A percentile compares a stretch with the other conserved stretches of the same genome.
Evolutionary conservation across 1,140 invertebrate species (phyloP).

Genomic region (Zaprionus nigranus): DNA sequence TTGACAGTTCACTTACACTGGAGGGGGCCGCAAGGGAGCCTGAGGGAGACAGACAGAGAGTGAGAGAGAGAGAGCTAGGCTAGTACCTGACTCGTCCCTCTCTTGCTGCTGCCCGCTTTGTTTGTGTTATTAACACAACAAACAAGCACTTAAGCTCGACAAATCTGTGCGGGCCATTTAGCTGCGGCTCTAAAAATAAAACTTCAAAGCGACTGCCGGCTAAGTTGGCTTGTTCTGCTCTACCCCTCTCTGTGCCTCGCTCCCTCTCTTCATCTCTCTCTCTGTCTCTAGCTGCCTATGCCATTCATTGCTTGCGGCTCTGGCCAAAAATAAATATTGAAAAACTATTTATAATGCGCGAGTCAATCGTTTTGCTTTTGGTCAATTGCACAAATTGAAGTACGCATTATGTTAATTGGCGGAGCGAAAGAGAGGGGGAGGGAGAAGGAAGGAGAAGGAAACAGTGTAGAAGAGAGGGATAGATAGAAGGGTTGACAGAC

Average conservation of each 20-base stretch:
- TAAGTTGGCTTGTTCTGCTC: constrained; percentile 1
- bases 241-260: background rate
- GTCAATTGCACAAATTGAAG: constrained; percentile 57
- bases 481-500: background rate
- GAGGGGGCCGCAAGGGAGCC: background rate
- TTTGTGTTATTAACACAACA: constrained; percentile 71
- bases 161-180: constrained; percentile 62
- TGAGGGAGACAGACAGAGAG: background rate
- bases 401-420: constrained; percentile 49
- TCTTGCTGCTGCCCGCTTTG: constrained; percentile 8
- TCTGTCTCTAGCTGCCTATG: background rate
- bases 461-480: background rate
- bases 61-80: background rate
- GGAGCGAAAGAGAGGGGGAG: background rate
- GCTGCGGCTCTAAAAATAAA: constrained; percentile 60
- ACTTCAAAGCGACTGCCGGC: constrained; percentile 55
- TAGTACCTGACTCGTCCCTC: background rate
- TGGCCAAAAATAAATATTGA: constrained; percentile 72
- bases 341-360: constrained; percentile 61
- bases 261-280: too few relatives aligned
- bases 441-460: background rate
- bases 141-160: constrained; percentile 68
- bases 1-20: background rate
- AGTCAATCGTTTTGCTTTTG: background rate
- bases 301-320: background rate